These are phyloP conservation scores for Lasioglossum villosulum DNA, from an alignment of 2,888 invertebrate species.

Conservation along the genomic window DNA sequence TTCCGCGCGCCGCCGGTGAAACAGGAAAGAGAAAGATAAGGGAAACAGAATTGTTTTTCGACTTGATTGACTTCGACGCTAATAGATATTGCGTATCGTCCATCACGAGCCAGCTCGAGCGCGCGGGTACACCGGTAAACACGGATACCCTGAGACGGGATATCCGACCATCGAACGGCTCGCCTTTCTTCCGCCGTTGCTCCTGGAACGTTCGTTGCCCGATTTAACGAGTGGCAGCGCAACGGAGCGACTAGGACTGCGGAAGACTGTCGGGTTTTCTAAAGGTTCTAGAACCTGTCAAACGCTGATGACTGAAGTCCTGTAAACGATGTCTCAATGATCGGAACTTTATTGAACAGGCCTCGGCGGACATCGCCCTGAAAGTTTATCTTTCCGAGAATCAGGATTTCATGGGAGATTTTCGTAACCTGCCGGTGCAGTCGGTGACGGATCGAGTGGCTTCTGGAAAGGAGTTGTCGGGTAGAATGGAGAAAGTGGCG, in stretches of 20 bases:
- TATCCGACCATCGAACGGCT: neutral
- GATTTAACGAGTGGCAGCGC: neutral
- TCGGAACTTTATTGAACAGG: neutral
- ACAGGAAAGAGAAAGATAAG: neutral
- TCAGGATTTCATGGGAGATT: no score
- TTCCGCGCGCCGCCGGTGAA: neutral
- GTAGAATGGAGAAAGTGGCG: neutral
- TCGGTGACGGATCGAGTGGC: neutral
- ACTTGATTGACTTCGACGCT: slow-evolving; percentile 68
- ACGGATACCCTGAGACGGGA: neutral
- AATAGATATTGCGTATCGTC: slow-evolving; percentile 78
- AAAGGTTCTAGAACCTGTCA: neutral
- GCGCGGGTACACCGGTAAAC: neutral
- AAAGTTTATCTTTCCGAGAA: neutral
- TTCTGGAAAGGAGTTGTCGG: neutral
- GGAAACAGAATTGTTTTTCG: slow-evolving; percentile 73
- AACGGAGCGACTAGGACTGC: neutral
- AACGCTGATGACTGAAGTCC: neutral
- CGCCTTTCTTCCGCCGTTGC: neutral
- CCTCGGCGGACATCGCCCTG: neutral
- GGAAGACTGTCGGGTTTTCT: neutral
- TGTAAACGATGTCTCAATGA: neutral
- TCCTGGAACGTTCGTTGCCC: neutral
- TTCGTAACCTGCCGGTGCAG: neutral
- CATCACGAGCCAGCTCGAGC: slow-evolving; percentile 56